Evolutionary conservation across 92 coral and sea anemone species (phyloP).

Genomic region (Micromussa lordhowensis): DNA sequence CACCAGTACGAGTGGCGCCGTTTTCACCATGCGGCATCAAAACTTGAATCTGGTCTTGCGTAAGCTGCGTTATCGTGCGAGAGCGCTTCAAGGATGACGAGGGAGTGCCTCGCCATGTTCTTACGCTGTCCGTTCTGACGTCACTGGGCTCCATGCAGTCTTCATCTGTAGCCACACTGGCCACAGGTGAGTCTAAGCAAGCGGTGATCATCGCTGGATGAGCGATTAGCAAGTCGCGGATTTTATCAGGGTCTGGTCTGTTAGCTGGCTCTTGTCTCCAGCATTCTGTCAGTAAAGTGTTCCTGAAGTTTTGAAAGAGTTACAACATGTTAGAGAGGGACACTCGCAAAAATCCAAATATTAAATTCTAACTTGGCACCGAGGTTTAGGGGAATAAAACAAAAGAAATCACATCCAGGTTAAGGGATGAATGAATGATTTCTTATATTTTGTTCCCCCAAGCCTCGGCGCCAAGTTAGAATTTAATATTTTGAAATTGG

Average conservation of each 20-base stretch:
- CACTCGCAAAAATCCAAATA: not conserved
- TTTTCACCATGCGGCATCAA: slow-evolving; percentile 17
- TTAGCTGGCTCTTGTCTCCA: slow-evolving; percentile 71
- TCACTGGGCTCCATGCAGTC: slow-evolving; percentile 35
- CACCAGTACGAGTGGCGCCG: not conserved
- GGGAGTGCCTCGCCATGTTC: slow-evolving; percentile 32
- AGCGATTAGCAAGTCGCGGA: slow-evolving; percentile 52
- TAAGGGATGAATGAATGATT: too few relatives aligned
- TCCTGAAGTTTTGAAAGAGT: slow-evolving; percentile 35
- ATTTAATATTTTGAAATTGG: too few relatives aligned
- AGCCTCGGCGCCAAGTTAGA: too few relatives aligned
- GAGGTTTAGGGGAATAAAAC: too few relatives aligned
- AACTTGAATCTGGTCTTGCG: slow-evolving; percentile 17
- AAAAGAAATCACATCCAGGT: too few relatives aligned
- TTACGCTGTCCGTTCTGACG: slow-evolving; percentile 11
- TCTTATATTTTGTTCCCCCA: too few relatives aligned
- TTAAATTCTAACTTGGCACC: too few relatives aligned
- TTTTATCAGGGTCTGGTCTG: slow-evolving; percentile 77
- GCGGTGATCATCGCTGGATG: slow-evolving; percentile 66
- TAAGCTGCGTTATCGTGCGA: slow-evolving; percentile 30
- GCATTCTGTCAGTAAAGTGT: slow-evolving; percentile 64
- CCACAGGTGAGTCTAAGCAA: slow-evolving; percentile 65
- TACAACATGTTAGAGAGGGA: not conserved
- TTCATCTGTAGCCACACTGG: slow-evolving; percentile 72
- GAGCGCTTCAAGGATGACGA: slow-evolving; percentile 25